Conservation (phyloP, 2,888 invertebrate genomes). For the Megaustenia siamemsis region DNA sequence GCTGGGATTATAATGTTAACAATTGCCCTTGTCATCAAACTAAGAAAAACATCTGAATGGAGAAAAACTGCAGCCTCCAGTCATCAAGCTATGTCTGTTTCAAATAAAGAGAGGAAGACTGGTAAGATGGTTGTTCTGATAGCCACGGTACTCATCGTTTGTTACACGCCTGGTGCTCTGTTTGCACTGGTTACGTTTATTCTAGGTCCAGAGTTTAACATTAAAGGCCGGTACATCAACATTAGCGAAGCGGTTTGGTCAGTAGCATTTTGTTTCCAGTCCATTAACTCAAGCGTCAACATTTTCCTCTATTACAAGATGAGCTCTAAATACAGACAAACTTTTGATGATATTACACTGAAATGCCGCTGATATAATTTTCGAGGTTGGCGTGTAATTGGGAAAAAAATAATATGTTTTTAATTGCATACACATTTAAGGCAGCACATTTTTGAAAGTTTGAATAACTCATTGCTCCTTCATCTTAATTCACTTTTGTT, state of each 20-base stretch:
- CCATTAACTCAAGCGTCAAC: background rate
- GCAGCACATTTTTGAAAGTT: too few species aligned
- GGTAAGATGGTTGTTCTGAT: slow-evolving; percentile 13
- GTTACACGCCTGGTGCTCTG: background rate
- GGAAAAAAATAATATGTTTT: too few species aligned
- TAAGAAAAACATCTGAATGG: background rate
- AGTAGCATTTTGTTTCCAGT: background rate
- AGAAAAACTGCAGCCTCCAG: background rate
- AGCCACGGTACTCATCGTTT: slow-evolving; percentile 13
- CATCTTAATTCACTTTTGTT: too few species aligned
- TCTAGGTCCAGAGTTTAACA: background rate
- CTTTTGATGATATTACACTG: background rate
- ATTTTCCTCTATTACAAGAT: background rate
- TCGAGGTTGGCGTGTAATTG: too few species aligned
- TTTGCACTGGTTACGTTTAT: background rate
- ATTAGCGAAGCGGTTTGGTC: background rate
- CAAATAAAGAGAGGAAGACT: background rate
- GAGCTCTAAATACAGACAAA: background rate
- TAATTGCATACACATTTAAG: too few species aligned
- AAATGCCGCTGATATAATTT: too few species aligned
- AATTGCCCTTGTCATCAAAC: background rate
- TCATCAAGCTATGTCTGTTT: background rate
- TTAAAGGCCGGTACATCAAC: background rate
- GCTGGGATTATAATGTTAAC: background rate
- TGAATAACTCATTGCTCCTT: too few species aligned